These are phyloP conservation scores for Muschampia staudingeri DNA, from an alignment of 2,888 invertebrate genomes.

Conservation along the genomic window DNA sequence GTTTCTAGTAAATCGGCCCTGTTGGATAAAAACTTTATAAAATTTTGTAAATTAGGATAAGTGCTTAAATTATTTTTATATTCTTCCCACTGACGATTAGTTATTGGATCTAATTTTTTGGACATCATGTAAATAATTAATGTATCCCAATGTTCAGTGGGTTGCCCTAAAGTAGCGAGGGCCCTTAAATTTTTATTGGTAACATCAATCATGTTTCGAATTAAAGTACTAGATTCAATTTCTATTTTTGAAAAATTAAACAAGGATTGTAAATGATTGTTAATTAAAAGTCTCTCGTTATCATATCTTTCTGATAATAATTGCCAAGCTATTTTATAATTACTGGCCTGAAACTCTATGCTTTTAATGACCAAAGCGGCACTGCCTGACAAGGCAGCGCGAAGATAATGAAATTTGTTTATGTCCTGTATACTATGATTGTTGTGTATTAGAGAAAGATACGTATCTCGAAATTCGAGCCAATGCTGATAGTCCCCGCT, in stretches of 20 bases:
- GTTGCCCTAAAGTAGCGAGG: conserved; percentile 46
- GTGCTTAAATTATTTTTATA: neutral
- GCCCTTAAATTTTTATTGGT: conserved; percentile 56
- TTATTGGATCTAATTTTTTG: conserved; percentile 43
- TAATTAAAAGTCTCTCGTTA: conserved; percentile 36
- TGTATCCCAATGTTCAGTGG: conserved; percentile 53
- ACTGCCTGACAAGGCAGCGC: conserved; percentile 55
- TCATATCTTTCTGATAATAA: conserved; percentile 57
- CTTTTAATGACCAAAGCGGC: conserved; percentile 59
- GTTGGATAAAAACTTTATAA: conserved; percentile 8
- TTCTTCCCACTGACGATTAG: conserved; percentile 18
- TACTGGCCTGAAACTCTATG: conserved; percentile 59
- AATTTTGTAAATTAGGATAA: conserved; percentile 12
- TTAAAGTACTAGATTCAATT: conserved; percentile 19
- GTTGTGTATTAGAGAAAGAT: conserved; percentile 51
- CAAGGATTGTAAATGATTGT: conserved; percentile 25
- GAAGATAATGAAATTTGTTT: conserved; percentile 41
- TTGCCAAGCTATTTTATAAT: conserved; percentile 64
- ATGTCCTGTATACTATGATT: conserved; percentile 28
- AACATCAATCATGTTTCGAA: conserved; percentile 43
- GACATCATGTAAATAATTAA: conserved; percentile 55
- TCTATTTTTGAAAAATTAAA: conserved; percentile 26
- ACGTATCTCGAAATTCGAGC: conserved; percentile 60
- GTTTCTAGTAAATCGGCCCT: conserved; percentile 13
- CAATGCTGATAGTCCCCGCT: conserved; percentile 53